Evolutionary conservation across 2,888 invertebrate species (phyloP).

Genomic region (Periphyllus acericola): DNA sequence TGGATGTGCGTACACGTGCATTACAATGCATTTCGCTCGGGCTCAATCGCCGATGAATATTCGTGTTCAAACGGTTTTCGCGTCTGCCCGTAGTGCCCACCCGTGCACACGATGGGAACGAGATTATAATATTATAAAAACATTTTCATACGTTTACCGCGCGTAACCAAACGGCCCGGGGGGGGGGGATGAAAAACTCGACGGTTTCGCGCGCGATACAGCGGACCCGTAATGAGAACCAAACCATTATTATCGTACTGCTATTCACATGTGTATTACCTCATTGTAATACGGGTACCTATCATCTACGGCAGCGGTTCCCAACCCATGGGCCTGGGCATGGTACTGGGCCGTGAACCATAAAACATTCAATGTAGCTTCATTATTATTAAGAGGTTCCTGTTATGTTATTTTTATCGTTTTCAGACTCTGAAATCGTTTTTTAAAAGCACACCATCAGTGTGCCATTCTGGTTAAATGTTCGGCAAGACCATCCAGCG

Average conservation of each 20-base stretch:
- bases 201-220: neutral
- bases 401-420: too few species aligned
- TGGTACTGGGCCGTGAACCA: too few species aligned
- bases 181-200: neutral
- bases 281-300: neutral
- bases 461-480: too few species aligned
- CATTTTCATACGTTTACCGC: too few species aligned
- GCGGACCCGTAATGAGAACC: neutral
- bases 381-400: too few species aligned
- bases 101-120: neutral
- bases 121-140: neutral
- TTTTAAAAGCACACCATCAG: too few species aligned
- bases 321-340: too few species aligned
- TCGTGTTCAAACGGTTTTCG: constrained; percentile 6
- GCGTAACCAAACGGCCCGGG: neutral
- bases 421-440: too few species aligned
- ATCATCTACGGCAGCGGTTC: too few species aligned
- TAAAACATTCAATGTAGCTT: too few species aligned
- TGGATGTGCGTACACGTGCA: too few species aligned
- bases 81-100: neutral
- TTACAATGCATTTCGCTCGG: neutral
- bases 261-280: neutral
- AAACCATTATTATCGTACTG: neutral
- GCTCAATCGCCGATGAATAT: constrained; percentile 34
- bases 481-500: too few species aligned